Percentiles rank a stretch among this genome's conserved stretches.
These are phyloP conservation scores for Pissodes strobi DNA, from an alignment of 1,140 invertebrate species.

Conservation along the genomic window DNA sequence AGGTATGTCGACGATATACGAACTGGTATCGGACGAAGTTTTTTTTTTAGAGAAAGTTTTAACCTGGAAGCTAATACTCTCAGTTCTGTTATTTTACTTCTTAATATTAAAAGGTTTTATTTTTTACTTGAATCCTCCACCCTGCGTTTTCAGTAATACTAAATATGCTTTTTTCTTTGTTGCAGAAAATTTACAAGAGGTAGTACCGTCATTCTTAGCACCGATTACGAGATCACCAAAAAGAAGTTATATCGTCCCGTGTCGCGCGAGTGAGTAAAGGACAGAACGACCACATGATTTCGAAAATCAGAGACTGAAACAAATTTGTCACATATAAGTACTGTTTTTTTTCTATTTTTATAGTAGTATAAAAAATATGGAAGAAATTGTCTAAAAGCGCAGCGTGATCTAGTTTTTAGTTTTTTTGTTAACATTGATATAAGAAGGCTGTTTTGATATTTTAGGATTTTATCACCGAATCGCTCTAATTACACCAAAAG, in stretches of 20 bases:
- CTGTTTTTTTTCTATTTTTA: slow-evolving; percentile 40
- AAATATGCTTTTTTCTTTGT: too few relatives aligned
- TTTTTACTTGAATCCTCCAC: too few relatives aligned
- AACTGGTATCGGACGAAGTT: too few relatives aligned
- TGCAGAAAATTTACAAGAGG: slow-evolving; percentile 53
- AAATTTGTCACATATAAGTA: slow-evolving; percentile 29
- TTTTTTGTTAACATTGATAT: slow-evolving; percentile 25
- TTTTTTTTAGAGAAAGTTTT: too few relatives aligned
- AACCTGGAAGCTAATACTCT: too few relatives aligned
- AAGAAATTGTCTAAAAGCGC: slow-evolving; percentile 28
- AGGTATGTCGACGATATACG: too few relatives aligned
- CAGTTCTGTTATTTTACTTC: too few relatives aligned
- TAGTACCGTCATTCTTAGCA: slow-evolving; percentile 51
- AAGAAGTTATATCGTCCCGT: slow-evolving; percentile 43
- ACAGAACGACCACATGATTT: slow-evolving; percentile 5
- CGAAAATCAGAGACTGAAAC: slow-evolving; percentile 26
- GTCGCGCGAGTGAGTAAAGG: slow-evolving; percentile 33
- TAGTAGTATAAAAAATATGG: slow-evolving; percentile 37
- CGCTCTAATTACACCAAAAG: slow-evolving; percentile 21
- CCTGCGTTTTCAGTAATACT: too few relatives aligned
- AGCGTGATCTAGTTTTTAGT: slow-evolving; percentile 36
- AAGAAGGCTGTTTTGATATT: slow-evolving; percentile 20
- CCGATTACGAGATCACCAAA: slow-evolving; percentile 49
- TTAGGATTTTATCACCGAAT: too few relatives aligned
- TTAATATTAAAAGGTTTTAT: too few relatives aligned